phyloP scores from a whole-genome alignment of 1,140 invertebrate species.

The Rhopalosiphum padi region DNA sequence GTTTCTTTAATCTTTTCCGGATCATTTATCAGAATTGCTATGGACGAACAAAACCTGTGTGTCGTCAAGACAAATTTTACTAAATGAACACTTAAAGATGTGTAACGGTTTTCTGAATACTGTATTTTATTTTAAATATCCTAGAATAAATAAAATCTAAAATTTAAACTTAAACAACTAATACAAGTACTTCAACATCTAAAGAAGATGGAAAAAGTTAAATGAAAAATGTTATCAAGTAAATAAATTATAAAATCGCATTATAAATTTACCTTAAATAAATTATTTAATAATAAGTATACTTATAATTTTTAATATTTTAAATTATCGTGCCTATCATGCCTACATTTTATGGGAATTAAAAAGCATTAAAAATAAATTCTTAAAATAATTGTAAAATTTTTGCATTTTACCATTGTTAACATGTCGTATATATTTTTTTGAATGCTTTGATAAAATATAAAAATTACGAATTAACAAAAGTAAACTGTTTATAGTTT shows the following conservation, averaged over 20 bases:
- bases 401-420: not conserved
- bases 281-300: not conserved
- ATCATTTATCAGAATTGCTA: constrained; percentile 14
- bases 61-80: not conserved
- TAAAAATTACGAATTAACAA: not conserved
- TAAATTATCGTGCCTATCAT: not conserved
- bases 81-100: not conserved
- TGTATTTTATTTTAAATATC: not conserved
- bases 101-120: not conserved
- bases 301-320: not conserved
- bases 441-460: not conserved
- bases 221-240: too few relatives aligned
- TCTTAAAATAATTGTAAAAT: not conserved
- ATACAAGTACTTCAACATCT: not conserved
- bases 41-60: not conserved
- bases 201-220: not conserved
- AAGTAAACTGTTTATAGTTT: not conserved
- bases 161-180: not conserved
- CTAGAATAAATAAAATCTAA: not conserved
- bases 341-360: not conserved
- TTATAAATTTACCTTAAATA: not conserved
- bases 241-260: too few relatives aligned
- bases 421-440: not conserved
- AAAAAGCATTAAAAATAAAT: not conserved
- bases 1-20: not conserved